Conservation (phyloP, 2,113 vertebrate species). For the Mionectes macconnelli region DNA sequence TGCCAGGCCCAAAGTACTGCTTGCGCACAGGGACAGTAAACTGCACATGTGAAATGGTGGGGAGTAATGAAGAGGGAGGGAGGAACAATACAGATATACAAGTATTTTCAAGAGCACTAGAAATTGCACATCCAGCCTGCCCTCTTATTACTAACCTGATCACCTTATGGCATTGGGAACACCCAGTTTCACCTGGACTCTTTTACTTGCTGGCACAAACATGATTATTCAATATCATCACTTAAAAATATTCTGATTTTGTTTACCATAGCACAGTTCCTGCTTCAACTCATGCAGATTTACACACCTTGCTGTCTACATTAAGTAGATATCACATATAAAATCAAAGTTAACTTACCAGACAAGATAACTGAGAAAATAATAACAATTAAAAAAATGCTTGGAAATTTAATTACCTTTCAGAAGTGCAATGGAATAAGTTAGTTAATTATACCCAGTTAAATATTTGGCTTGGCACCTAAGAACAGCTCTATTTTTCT, state of each 20-base stretch:
- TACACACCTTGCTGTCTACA: background rate
- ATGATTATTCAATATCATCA: background rate
- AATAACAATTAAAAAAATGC: background rate
- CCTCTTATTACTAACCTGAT: background rate
- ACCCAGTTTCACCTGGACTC: background rate
- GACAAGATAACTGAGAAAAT: background rate
- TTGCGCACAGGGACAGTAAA: background rate
- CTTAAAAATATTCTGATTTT: background rate
- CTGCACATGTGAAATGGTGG: background rate
- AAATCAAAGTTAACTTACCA: background rate
- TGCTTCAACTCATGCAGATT: background rate
- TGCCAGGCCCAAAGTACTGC: background rate
- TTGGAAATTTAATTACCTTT: background rate
- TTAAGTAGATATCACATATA: background rate
- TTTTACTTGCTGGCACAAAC: background rate
- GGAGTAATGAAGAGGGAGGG: background rate
- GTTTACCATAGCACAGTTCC: background rate
- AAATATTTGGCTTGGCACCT: slow-evolving; percentile 30
- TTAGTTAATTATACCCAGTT: background rate
- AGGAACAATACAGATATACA: background rate
- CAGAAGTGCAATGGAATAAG: background rate
- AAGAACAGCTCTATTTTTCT: background rate
- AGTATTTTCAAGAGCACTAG: background rate
- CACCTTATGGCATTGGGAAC: background rate
- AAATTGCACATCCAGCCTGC: background rate